phyloP scores from a whole-genome alignment of 2,113 vertebrate genomes.

The Protomyctophum bolini region DNA sequence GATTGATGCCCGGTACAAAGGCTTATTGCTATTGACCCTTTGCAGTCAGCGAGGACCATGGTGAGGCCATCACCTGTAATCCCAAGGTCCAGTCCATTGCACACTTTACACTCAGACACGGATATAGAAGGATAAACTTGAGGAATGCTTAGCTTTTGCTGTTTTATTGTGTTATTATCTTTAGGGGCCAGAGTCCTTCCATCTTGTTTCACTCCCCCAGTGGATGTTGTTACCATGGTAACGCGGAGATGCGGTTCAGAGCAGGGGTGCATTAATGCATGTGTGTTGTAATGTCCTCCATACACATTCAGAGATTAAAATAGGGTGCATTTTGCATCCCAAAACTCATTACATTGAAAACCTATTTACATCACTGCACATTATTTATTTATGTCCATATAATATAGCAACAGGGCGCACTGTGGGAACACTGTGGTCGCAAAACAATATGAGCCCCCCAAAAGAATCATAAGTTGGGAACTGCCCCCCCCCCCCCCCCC shows the following conservation, averaged over 20 bases:
- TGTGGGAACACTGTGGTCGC: too few relatives aligned
- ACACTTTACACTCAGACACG: background rate
- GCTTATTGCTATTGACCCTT: slow-evolving; percentile 15
- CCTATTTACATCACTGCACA: too few relatives aligned
- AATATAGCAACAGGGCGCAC: too few relatives aligned
- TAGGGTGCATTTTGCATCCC: too few relatives aligned
- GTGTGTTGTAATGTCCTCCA: background rate
- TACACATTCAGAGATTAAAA: too few relatives aligned
- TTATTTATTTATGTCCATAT: too few relatives aligned
- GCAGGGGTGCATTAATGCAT: slow-evolving; percentile 42
- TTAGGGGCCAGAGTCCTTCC: slow-evolving; percentile 28
- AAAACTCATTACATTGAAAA: too few relatives aligned
- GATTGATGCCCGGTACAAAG: slow-evolving; percentile 7
- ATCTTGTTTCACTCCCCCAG: slow-evolving; percentile 5
- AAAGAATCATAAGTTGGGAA: too few relatives aligned
- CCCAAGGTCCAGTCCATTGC: slow-evolving; percentile 12
- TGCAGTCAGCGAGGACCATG: slow-evolving; percentile 13
- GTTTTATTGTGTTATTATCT: background rate
- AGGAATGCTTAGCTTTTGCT: slow-evolving; percentile 15
- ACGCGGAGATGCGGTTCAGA: slow-evolving; percentile 46
- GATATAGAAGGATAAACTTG: background rate
- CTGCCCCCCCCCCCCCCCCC: too few relatives aligned
- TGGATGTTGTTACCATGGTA: slow-evolving; percentile 52
- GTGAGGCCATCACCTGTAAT: slow-evolving; percentile 18
- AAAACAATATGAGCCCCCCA: too few relatives aligned